Evolutionary conservation across 2,888 invertebrate genomes (phyloP).

Genomic region (Acleris sparsana): DNA sequence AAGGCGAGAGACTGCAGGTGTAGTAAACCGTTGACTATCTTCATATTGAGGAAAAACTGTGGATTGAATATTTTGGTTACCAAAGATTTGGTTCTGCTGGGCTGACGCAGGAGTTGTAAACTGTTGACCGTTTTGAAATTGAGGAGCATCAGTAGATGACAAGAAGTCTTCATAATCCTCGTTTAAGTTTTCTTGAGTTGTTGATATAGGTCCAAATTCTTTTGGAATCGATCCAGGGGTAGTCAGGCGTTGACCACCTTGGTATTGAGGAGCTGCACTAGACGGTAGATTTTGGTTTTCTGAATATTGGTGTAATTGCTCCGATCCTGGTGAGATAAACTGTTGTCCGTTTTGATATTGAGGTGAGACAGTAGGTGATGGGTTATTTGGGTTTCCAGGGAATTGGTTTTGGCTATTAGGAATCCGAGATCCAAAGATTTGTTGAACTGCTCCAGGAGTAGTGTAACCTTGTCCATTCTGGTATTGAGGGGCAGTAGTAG

Average conservation of each 20-base stretch:
- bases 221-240: background rate
- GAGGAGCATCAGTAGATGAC: constrained; percentile 12
- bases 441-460: constrained; percentile 14
- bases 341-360: constrained; percentile 8
- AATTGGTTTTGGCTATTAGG: background rate
- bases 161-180: constrained; percentile 6
- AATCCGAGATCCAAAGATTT: background rate
- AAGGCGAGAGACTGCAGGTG: background rate
- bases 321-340: constrained; percentile 3
- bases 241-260: constrained; percentile 13
- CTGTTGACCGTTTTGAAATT: constrained; percentile 8
- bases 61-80: background rate
- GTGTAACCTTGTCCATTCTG: constrained; percentile 12
- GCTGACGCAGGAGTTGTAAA: constrained; percentile 9
- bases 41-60: constrained; percentile 11
- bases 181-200: background rate
- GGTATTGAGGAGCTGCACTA: background rate
- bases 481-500: constrained; percentile 11
- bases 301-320: background rate
- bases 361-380: constrained; percentile 17
- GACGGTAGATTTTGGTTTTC: background rate
- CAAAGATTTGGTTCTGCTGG: constrained; percentile 8
- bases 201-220: constrained; percentile 1
- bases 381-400: constrained; percentile 7
- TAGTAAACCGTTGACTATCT: constrained; percentile 2